Base-by-base conservation (phyloP, 2,113 vertebrate genomes). In the Rhinichthys klamathensis region DNA sequence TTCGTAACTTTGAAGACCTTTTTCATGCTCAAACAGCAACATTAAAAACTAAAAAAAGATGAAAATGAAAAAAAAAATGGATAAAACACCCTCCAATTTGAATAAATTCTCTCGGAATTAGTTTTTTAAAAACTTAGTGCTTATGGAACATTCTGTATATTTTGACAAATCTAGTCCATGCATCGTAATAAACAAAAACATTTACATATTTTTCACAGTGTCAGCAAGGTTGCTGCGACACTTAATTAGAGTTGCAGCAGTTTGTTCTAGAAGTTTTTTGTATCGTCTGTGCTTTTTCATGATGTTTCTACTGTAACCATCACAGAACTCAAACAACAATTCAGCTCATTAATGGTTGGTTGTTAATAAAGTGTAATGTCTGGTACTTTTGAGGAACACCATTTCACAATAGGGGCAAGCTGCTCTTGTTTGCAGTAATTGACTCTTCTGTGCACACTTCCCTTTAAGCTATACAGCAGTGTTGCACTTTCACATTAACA, bases 271-370 rank as follows among this genome's bases (percentile, higher is more conserved):
- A 38, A n/a, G 76, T 44, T 12, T 79, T 77, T 61, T n/a, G 56
- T 61, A 15, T 60, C 11, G 23, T 41, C 67, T 70, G 2, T 46
- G n/a, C 23, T 73, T 46, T 73, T 46, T 46, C 12, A 9, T 25
- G 70, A 15, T 46, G 41, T 46, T 15, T 58, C 30, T 58, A 58
- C 30, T 61, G 5, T 41, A 9, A 16, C 41, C 6, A 13, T 27
- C 11, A 46, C 41, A 74, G 25, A 74, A 74, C 10, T 7, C 70
- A 46, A 74, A 46, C 25, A 46, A 74, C n/a, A 73, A n/a, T 78
- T 76, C 63, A 63, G 77, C 70, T 82, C 61, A 85, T 87, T 85
- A 87, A 25, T 35, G 82, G n/a, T 30, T 56, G 76, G 21, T 69
- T 87, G 60, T 58, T 81, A 84, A 84, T 65, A 75, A 69, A 27